A percentile compares a stretch with the other conserved stretches of the same genome.
These are phyloP conservation scores for Antennarius maculatus DNA, from an alignment of 2,797 vertebrate genomes.

Conservation along the genomic window DNA sequence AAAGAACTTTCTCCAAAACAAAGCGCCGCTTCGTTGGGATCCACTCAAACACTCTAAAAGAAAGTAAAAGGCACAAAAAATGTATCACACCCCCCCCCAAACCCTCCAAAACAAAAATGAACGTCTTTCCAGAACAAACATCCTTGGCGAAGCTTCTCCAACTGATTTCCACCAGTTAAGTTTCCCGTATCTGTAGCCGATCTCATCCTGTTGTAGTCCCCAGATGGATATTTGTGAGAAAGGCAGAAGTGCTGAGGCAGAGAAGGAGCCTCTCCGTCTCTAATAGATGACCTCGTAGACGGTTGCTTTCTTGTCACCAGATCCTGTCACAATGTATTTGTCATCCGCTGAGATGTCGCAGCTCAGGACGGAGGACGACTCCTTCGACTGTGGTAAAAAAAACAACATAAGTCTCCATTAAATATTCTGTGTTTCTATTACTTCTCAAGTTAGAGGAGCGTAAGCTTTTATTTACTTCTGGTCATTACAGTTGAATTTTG, in stretches of 20 bases:
- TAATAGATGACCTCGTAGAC: constrained; percentile 89
- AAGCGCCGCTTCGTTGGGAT: constrained; percentile 79
- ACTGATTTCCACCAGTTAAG: constrained; percentile 7
- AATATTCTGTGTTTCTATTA: not conserved
- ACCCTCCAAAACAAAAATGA: constrained; percentile 35
- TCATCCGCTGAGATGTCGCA: constrained; percentile 88
- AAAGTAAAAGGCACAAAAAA: constrained; percentile 20
- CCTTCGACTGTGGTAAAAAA: constrained; percentile 79
- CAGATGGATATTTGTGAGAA: constrained; percentile 11
- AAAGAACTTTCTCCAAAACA: constrained; percentile 72
- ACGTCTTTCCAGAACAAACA: constrained; percentile 38
- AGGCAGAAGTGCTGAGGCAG: constrained; percentile 51
- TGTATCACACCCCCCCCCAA: constrained; percentile 18
- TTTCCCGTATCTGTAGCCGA: constrained; percentile 10
- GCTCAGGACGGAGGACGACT: constrained; percentile 87
- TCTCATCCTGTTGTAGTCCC: constrained; percentile 20
- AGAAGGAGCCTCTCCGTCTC: constrained; percentile 27
- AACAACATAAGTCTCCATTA: constrained; percentile 1
- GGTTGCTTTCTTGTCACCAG: constrained; percentile 87
- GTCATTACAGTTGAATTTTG: too few relatives aligned
- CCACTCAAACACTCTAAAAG: constrained; percentile 49
- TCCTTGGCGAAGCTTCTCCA: constrained; percentile 19
- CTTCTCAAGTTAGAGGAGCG: not conserved
- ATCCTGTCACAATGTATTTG: constrained; percentile 88
- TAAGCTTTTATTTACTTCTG: not conserved